These are phyloP conservation scores for Cephalophus harveyi DNA, from an alignment of 2,113 vertebrate species.

Conservation along the genomic window DNA sequence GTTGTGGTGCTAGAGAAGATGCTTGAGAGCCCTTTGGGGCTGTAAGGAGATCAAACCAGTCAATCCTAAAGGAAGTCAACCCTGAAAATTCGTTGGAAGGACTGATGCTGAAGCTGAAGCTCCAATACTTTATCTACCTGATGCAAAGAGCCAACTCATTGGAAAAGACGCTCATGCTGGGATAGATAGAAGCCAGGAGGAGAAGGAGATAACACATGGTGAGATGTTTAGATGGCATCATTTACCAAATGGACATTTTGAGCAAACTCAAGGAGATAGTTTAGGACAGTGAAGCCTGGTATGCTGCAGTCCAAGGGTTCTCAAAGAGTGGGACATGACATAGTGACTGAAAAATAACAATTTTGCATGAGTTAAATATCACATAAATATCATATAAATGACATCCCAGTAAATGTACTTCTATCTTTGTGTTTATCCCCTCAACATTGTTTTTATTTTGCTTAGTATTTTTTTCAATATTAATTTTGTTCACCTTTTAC, in stretches of 20 bases:
- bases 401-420: background rate
- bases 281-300: background rate
- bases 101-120: background rate
- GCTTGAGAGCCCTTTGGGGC: background rate
- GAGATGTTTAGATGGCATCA: background rate
- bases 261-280: background rate
- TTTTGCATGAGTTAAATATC: background rate
- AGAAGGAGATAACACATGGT: background rate
- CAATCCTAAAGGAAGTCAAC: background rate
- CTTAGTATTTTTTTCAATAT: background rate
- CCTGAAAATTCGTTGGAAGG: background rate
- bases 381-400: background rate
- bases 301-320: background rate
- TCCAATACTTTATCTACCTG: background rate
- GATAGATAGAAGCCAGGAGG: background rate
- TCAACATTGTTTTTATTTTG: background rate
- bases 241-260: background rate
- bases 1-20: background rate
- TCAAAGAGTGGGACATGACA: background rate
- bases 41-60: background rate
- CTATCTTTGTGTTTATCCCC: background rate
- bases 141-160: background rate
- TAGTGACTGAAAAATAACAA: background rate
- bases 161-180: background rate
- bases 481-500: background rate